Evolutionary conservation across 2,797 vertebrate genomes (phyloP), one percentile per base, ranked within the genome.

Genomic region (Erethizon dorsatum): DNA sequence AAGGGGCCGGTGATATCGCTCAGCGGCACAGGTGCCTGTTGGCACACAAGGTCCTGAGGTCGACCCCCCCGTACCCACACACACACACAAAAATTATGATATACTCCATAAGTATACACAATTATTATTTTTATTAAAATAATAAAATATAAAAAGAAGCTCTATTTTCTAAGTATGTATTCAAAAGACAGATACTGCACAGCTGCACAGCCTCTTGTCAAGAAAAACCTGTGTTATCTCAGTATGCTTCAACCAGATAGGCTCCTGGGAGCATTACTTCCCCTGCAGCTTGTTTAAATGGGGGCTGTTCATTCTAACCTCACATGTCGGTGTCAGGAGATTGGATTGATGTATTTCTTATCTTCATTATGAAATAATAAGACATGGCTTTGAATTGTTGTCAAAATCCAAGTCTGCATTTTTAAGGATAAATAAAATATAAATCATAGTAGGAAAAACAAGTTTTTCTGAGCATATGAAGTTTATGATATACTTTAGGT

Each of bases 381-480:
- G 47, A 11, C 79, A 75, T n/a, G 6, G 13, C 88, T 92, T 91
- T 47, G 47, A 14, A 83, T 56, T 71, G 1, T 50, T 83, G 41
- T 85, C 41, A 92, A 92, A 88, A 88, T 84, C 4, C 4, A 83
- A 28, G 52, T 11, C 54, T 84, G 59, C 20, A 37, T 82, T 95
- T 93, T 86, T 54, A 28, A 97, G 41, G 52, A 69, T 52, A 26
- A 94, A 59, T 84, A 56, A 67, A 69, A 84, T 78, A 82, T 91
- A 93, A 94, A 90, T 61, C 4, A 67, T 65, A 86, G 47, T 69
- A 9, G 65, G n/a, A 91, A 77, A 92, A 89, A 50, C 6, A 79
- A 24, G 22, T 65, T 10, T 83, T 67, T 77, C 41, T 59, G 10
- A 57, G 52, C 8, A 47, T 26, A 94, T 89, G n/a, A 90, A 77